phyloP scores from a whole-genome alignment of 2,797 vertebrate genomes.

The Danio aesculapii region DNA sequence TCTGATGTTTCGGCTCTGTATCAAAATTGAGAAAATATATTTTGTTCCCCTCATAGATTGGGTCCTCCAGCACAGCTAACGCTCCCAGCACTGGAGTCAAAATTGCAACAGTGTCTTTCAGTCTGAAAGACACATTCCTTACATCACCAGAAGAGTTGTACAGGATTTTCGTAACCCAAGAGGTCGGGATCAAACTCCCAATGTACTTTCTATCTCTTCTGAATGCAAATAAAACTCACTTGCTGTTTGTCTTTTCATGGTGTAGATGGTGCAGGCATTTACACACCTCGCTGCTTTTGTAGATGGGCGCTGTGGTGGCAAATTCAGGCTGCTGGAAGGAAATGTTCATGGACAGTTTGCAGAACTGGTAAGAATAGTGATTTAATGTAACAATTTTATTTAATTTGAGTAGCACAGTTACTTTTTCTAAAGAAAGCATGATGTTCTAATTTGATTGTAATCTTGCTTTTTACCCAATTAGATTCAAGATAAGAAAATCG shows the following conservation, averaged over 20 bases:
- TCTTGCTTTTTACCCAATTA: constrained; percentile 59
- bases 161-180: constrained; percentile 86
- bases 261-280: constrained; percentile 91
- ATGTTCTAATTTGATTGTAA: background rate
- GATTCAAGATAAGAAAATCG: constrained; percentile 86
- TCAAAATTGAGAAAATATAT: background rate
- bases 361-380: constrained; percentile 81
- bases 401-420: background rate
- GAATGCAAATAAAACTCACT: background rate
- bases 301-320: constrained; percentile 85
- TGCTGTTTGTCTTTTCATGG: background rate
- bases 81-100: constrained; percentile 79
- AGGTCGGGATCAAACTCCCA: constrained; percentile 75
- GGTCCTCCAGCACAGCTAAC: constrained; percentile 62
- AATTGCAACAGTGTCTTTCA: constrained; percentile 88
- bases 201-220: background rate
- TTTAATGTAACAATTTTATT: background rate
- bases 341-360: constrained; percentile 87
- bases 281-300: constrained; percentile 84
- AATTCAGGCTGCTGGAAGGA: constrained; percentile 88
- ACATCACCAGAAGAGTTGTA: constrained; percentile 92
- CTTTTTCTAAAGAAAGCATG: background rate
- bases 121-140: constrained; percentile 86
- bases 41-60: constrained; percentile 65
- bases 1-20: background rate